Base-by-base conservation (phyloP, 2,113 vertebrate genomes). In the Sigmodon hispidus region DNA sequence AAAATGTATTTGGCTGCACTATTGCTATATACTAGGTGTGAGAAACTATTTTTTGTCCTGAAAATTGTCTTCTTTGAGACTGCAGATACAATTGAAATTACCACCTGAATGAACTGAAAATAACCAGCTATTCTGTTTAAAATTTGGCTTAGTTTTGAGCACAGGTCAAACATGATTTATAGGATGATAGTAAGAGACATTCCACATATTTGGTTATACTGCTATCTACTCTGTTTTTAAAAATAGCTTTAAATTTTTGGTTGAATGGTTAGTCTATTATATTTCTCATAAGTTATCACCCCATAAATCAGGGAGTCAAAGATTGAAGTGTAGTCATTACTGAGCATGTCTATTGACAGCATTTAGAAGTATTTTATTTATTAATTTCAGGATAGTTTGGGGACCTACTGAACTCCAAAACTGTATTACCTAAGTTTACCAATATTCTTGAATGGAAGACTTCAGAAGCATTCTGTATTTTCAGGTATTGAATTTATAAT, bases 51-150 rank as follows among this genome's bases (percentile, higher is more conserved):
- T 81, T 95, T 34, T 76, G 95, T 91, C n/a, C n/a, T 63, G 50
- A 96, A 92, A 97, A 87, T 34, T 87, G n/a, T 34, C 43, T 86
- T 57, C 36, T 87, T 50, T 93, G 81, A 67, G 86, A 50, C 29
- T 91, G 43, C 36, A 93, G 87, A 29, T 87, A 67, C 7, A 79
- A 8, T 84, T 93, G 72, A 7, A 85, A 31, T 87, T 19, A 87
- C 9, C 24, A 81, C 57, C 70, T 43, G 31, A 91, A 87, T 22
- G 45, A 83, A n/a, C 50, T 81, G 89, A 94, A 96, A 81, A 94
- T 90, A 95, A 90, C 81, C 75, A 26, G 4, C 92, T 94, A 2
- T 48, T 93, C 10, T 89, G 15, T 16, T 87, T 57, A 76, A 90
- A 65, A 69, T 9, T 84, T 84, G 80, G 89, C 5, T 87, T 95